Conservation (phyloP, 2,888 invertebrate genomes). For the Spialia ferax region DNA sequence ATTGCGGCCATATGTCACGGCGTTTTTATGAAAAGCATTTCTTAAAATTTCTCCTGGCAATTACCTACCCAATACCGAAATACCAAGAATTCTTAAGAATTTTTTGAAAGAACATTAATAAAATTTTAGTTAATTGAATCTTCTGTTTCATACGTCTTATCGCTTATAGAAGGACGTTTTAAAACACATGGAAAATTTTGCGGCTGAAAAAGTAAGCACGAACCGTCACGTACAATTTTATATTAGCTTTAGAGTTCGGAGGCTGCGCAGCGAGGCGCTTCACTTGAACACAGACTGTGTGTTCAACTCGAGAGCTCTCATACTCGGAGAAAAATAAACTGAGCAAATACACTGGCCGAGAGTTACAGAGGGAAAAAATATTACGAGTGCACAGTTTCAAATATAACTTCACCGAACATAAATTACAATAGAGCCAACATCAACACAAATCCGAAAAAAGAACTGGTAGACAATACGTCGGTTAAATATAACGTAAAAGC, state of each 20-base stretch:
- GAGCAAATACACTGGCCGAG: conserved; percentile 73
- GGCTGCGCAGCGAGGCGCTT: conserved; percentile 59
- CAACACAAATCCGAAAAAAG: conserved; percentile 32
- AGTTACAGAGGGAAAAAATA: conserved; percentile 66
- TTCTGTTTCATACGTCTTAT: conserved; percentile 25
- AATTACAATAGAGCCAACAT: conserved; percentile 48
- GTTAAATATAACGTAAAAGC: conserved; percentile 37
- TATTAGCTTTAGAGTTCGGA: conserved; percentile 67
- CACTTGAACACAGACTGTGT: conserved; percentile 73
- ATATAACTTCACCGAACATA: conserved; percentile 54
- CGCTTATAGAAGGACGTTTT: conserved; percentile 33
- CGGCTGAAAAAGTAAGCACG: conserved; percentile 59
- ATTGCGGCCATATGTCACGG: conserved; percentile 80
- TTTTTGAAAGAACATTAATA: background rate
- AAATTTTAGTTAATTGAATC: too few species aligned
- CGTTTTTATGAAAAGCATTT: conserved; percentile 76
- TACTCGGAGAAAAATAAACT: conserved; percentile 76
- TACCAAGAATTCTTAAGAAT: background rate
- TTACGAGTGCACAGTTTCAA: conserved; percentile 65
- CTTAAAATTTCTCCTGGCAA: conserved; percentile 55
- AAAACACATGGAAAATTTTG: conserved; percentile 47
- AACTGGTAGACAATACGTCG: conserved; percentile 32
- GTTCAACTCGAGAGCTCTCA: conserved; percentile 64
- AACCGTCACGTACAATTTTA: conserved; percentile 67
- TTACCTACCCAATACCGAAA: conserved; percentile 53